Base-by-base conservation (phyloP, 2,797 vertebrate species). In the Chloroceryle inda region DNA sequence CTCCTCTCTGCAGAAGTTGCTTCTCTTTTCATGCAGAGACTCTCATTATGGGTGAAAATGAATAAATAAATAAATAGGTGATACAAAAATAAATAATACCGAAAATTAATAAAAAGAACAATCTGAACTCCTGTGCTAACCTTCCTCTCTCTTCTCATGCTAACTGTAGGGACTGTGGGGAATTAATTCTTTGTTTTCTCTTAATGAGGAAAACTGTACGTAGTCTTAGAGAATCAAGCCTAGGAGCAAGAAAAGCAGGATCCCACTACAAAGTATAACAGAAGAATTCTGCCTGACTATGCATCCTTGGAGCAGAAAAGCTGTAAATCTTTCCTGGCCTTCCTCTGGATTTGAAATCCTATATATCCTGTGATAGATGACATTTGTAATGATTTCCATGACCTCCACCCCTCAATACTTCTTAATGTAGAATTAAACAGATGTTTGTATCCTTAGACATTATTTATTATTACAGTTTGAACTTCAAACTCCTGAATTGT, bases 151-250 rank as follows among this genome's bases (percentile, higher is more conserved):
- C 37, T 42, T 81, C 66, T 94, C 31, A 58, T 66, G 45, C 13
- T 37, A 53, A 47, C 1, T 2, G 27, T 21, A 63, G 58, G 4
- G 23, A 83, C 12, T 9, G 21, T 24, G 38, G 88, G 29, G 44
- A 89, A 80, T 85, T 88, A 84, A 87, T 72, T 89, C 13, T 19
- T 85, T 73, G 44, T 85, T 94, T 93, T 85, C 61, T 72, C 18
- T 29, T 80, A 84, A 75, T 18, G 49, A 78, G 33, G 21, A 94
- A 84, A 90, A 50, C 13, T 27, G 4, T 1, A 81, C 49, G 16
- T 33, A 42, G 33, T 24, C 40, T 53, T 52, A 35, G 49, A 73
- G 42, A 81, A 72, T 55, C 24, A 62, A 72, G 27, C 5, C 17
- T 8, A 42, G 2, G 4, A 87, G 11, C 11, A 86, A 59, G 68